phyloP scores from a whole-genome alignment of 2,888 invertebrate species.

The Venustoraphidia nigricollis region DNA sequence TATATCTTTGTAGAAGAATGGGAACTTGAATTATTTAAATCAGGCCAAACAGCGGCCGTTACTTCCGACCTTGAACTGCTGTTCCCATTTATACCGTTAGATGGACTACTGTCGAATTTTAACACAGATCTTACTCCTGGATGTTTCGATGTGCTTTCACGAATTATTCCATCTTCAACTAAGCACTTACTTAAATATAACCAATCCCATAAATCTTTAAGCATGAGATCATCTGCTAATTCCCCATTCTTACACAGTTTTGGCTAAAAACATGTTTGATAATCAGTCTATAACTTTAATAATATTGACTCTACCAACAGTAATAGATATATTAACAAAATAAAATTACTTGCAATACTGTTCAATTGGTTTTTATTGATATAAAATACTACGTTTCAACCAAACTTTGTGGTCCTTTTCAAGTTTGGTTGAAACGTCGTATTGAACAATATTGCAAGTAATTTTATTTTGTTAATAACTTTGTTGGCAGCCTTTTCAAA shows the following conservation, averaged over 20 bases:
- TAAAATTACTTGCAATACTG: too few species aligned
- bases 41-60: slow-evolving; percentile 44
- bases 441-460: too few species aligned
- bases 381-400: too few species aligned
- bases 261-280: slow-evolving; percentile 29
- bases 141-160: slow-evolving; percentile 40
- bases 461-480: too few species aligned
- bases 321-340: too few species aligned
- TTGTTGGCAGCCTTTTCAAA: too few species aligned
- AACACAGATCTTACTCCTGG: slow-evolving; percentile 42
- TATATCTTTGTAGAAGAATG: slow-evolving; percentile 36
- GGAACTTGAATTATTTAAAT: slow-evolving; percentile 38
- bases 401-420: too few species aligned
- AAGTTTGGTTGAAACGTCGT: too few species aligned
- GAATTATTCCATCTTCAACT: slow-evolving; percentile 47
- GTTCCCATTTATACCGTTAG: slow-evolving; percentile 19
- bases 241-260: slow-evolving; percentile 69
- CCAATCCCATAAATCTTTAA: slow-evolving; percentile 77
- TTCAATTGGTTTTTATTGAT: too few species aligned
- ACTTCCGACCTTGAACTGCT: slow-evolving; percentile 39
- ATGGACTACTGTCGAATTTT: slow-evolving; percentile 30
- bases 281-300: neutral
- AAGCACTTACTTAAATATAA: slow-evolving; percentile 53
- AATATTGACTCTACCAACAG: too few species aligned
- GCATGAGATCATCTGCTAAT: slow-evolving; percentile 53